phyloP scores from a whole-genome alignment of 1,140 invertebrate species.

The Drosophila santomea region DNA sequence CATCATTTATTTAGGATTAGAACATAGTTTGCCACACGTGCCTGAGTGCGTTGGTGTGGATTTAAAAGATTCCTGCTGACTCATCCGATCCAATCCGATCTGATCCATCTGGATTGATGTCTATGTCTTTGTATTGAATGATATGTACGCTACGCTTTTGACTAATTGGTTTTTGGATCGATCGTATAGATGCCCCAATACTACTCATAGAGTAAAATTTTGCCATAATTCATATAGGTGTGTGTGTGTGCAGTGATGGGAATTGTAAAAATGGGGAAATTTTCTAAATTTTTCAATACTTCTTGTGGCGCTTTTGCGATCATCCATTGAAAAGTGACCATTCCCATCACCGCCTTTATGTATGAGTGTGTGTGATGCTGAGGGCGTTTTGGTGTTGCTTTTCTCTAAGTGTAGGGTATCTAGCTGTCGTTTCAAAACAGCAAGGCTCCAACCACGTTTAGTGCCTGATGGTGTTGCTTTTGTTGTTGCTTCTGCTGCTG shows the following conservation, averaged over 20 bases:
- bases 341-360: slow-evolving; percentile 26
- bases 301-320: neutral
- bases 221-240: slow-evolving; percentile 22
- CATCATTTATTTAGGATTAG: slow-evolving; percentile 61
- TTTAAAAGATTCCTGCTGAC: slow-evolving; percentile 16
- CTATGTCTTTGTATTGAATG: slow-evolving; percentile 14
- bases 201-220: slow-evolving; percentile 56
- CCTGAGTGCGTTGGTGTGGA: slow-evolving; percentile 15
- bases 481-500: slow-evolving; percentile 49
- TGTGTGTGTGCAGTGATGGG: slow-evolving; percentile 23
- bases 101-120: slow-evolving; percentile 13
- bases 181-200: slow-evolving; percentile 15
- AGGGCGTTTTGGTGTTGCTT: slow-evolving; percentile 17
- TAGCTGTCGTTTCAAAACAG: slow-evolving; percentile 50
- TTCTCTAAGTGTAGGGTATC: slow-evolving; percentile 12
- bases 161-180: slow-evolving; percentile 19
- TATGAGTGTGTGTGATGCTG: neutral
- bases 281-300: no score
- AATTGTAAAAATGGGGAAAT: neutral
- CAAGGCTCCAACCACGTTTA: slow-evolving; percentile 61
- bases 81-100: neutral
- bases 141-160: slow-evolving; percentile 45
- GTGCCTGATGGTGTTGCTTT: slow-evolving; percentile 54
- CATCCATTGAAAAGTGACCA: neutral
- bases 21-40: slow-evolving; percentile 35